Percentiles rank a stretch among this genome's conserved stretches.
Evolutionary conservation across 2,113 vertebrate genomes (phyloP).

Genomic region (Uropsilus gracilis): DNA sequence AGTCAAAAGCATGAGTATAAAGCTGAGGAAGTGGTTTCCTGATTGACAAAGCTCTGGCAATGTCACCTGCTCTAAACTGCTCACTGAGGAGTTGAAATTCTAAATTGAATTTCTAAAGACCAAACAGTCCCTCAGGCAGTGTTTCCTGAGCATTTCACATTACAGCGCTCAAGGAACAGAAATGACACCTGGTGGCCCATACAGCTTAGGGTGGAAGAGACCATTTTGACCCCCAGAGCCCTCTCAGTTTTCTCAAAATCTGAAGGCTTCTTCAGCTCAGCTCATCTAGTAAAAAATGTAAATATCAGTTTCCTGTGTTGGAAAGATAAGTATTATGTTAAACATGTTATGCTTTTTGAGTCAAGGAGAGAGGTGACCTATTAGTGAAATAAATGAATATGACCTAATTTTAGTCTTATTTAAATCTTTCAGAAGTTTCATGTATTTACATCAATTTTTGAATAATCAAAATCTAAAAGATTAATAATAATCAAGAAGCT

Average conservation of each 20-base stretch:
- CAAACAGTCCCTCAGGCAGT: not conserved
- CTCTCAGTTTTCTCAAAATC: not conserved
- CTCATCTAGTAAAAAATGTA: not conserved
- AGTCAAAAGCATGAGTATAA: not conserved
- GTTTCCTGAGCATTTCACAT: not conserved
- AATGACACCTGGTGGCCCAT: not conserved
- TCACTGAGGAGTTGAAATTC: conserved; percentile 28
- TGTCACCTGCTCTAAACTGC: conserved; percentile 1
- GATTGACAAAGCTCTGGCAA: conserved; percentile 53
- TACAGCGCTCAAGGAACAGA: not conserved
- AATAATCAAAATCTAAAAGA: not conserved
- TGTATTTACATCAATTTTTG: not conserved
- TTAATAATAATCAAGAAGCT: not conserved
- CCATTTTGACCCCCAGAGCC: not conserved
- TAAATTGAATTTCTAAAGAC: conserved; percentile 44
- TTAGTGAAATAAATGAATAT: not conserved
- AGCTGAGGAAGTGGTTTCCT: not conserved
- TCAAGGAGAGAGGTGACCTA: not conserved
- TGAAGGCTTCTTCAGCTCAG: not conserved
- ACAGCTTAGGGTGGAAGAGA: not conserved
- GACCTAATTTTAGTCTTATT: not conserved
- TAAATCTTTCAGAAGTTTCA: not conserved
- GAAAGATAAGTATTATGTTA: not conserved
- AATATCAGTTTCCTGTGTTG: not conserved
- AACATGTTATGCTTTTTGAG: not conserved